A percentile compares a stretch with the other conserved stretches of the same genome.
Evolutionary conservation across 2,113 vertebrate species (phyloP).

Genomic region (Megaleporinus macrocephalus): DNA sequence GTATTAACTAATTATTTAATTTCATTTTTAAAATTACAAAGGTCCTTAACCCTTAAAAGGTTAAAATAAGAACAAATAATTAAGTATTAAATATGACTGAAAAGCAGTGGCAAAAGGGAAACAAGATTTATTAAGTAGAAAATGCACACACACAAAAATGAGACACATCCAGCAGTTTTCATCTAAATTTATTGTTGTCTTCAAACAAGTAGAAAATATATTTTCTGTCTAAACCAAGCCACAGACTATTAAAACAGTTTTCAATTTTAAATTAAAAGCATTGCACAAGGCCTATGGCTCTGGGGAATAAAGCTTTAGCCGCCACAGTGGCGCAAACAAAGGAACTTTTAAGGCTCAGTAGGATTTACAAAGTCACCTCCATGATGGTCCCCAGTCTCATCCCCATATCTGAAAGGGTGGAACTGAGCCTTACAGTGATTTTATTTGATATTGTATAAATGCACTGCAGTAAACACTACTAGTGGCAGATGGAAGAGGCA

Average conservation of each 20-base stretch:
- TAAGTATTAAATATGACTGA: too few species aligned
- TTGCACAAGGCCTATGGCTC: slow-evolving; percentile 69
- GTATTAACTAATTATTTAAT: too few species aligned
- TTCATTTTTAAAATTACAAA: too few species aligned
- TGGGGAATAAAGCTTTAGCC: slow-evolving; percentile 64
- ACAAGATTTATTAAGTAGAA: background rate
- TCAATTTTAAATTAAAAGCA: slow-evolving; percentile 72
- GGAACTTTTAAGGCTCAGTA: slow-evolving; percentile 51
- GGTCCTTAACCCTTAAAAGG: too few species aligned
- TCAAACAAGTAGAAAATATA: slow-evolving; percentile 80
- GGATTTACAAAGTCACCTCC: slow-evolving; percentile 44
- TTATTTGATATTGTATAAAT: slow-evolving; percentile 30
- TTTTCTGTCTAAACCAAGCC: slow-evolving; percentile 71
- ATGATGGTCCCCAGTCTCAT: slow-evolving; percentile 38
- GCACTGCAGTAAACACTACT: slow-evolving; percentile 31
- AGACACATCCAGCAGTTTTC: slow-evolving; percentile 45
- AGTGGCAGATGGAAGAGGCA: slow-evolving; percentile 31
- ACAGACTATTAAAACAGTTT: slow-evolving; percentile 67
- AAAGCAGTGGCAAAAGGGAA: background rate
- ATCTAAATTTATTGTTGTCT: slow-evolving; percentile 75
- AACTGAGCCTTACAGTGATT: slow-evolving; percentile 46
- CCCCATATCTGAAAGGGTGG: background rate
- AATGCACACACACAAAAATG: too few species aligned
- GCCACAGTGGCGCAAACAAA: slow-evolving; percentile 42
- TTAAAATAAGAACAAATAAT: background rate